Percentiles rank a stretch among this genome's conserved stretches.
These are phyloP conservation scores for Tachysurus fulvidraco DNA, from an alignment of 2,113 vertebrate genomes.

Conservation along the genomic window DNA sequence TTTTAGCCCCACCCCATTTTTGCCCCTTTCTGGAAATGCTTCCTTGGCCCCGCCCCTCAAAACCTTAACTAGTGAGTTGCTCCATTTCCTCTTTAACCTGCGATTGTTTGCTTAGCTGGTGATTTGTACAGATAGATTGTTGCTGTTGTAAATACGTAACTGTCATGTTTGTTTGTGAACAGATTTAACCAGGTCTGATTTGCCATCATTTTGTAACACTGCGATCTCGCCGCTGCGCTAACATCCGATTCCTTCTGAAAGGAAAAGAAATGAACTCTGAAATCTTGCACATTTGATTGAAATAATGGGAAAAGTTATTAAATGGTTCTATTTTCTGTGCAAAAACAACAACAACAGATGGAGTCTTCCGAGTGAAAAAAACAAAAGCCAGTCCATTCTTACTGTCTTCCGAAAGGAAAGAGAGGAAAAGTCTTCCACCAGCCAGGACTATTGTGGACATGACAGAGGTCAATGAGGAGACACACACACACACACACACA, in stretches of 20 bases:
- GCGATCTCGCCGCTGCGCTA: neutral
- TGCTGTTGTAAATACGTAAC: too few species aligned
- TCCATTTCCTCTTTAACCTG: neutral
- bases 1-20: neutral
- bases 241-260: neutral
- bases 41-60: neutral
- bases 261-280: neutral
- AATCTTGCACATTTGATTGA: neutral
- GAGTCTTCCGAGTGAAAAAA: slow-evolving; percentile 64
- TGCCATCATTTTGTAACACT: neutral
- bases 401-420: slow-evolving; percentile 67
- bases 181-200: neutral
- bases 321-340: slow-evolving; percentile 10
- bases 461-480: slow-evolving; percentile 2
- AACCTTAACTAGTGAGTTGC: neutral
- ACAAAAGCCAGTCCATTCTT: slow-evolving; percentile 49
- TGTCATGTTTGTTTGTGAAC: neutral
- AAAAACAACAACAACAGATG: slow-evolving; percentile 55
- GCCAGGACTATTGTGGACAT: slow-evolving; percentile 52
- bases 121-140: neutral
- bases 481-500: neutral
- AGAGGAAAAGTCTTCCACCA: slow-evolving; percentile 50
- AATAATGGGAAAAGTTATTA: neutral
- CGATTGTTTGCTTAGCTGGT: neutral
- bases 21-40: neutral